phyloP scores from a whole-genome alignment of 2,113 vertebrate genomes.

The Chamaea fasciata region DNA sequence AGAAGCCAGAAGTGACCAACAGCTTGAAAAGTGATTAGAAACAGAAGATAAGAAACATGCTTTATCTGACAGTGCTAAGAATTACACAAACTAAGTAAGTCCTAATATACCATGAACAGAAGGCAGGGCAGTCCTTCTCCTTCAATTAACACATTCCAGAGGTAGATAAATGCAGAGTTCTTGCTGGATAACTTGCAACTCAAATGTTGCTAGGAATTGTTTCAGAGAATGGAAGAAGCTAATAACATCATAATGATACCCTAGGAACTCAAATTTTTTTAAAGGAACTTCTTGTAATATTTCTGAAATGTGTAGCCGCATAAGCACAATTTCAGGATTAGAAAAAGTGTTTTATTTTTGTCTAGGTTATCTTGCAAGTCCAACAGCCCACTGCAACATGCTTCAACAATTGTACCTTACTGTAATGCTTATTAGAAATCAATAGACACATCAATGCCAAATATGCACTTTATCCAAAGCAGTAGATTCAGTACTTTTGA shows the following conservation, averaged over 20 bases:
- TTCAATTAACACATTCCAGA: not conserved
- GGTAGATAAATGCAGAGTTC: not conserved
- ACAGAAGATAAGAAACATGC: not conserved
- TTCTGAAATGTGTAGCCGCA: not conserved
- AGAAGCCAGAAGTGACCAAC: not conserved
- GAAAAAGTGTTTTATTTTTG: not conserved
- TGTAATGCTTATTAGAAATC: not conserved
- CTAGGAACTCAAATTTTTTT: not conserved
- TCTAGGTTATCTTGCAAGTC: not conserved
- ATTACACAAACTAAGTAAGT: not conserved
- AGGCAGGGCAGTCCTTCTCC: not conserved
- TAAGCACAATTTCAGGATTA: not conserved
- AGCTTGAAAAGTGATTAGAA: not conserved
- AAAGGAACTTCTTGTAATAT: not conserved
- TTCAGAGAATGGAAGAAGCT: not conserved
- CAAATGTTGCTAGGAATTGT: not conserved
- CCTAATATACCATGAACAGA: not conserved
- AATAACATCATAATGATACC: not conserved
- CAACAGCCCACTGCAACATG: not conserved
- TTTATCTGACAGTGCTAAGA: not conserved
- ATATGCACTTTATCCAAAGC: not conserved
- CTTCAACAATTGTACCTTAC: not conserved
- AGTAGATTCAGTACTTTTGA: not conserved
- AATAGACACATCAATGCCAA: not conserved
- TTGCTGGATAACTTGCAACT: not conserved